phyloP scores from a whole-genome alignment of 1,140 invertebrate species.

The Bombus picipes region DNA sequence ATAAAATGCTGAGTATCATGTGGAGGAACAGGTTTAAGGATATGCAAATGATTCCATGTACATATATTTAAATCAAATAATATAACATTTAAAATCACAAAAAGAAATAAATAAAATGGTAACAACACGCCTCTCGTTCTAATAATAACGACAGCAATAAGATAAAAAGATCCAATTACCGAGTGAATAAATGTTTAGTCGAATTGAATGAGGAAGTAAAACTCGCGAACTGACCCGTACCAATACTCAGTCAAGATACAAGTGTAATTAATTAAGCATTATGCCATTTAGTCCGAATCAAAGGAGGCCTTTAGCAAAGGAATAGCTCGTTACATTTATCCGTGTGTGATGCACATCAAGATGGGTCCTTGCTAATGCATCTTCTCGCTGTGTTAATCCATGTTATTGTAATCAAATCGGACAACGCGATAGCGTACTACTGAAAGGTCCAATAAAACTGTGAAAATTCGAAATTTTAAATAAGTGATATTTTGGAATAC shows the following conservation, averaged over 20 bases:
- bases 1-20: too few relatives aligned
- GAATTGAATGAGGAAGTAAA: not conserved
- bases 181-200: not conserved
- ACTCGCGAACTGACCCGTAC: not conserved
- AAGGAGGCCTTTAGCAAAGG: not conserved
- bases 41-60: too few relatives aligned
- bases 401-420: not conserved
- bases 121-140: not conserved
- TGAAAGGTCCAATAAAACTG: not conserved
- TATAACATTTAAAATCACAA: not conserved
- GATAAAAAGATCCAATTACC: not conserved
- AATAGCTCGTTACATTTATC: not conserved
- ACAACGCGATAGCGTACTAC: not conserved
- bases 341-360: not conserved
- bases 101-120: not conserved
- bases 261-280: not conserved
- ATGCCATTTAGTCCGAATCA: conserved; percentile 7
- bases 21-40: too few relatives aligned
- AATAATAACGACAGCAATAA: not conserved
- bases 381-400: not conserved
- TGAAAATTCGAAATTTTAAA: not conserved
- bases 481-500: not conserved
- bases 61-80: not conserved
- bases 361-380: not conserved
- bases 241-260: not conserved